Evolutionary conservation across 2,888 invertebrate species (phyloP).

Genomic region (Unio delphinus): DNA sequence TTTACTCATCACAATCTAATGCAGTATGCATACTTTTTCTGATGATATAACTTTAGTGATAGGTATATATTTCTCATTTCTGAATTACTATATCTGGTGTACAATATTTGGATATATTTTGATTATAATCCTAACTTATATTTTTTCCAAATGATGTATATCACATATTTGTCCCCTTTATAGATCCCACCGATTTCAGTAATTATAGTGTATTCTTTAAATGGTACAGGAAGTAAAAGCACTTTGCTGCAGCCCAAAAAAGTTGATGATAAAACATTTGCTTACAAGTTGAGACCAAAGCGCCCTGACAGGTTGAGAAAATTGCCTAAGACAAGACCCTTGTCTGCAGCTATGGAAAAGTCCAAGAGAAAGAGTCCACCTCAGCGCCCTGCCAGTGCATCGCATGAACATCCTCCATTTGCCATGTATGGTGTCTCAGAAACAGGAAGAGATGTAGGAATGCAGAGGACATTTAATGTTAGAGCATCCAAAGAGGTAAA

Average conservation of each 20-base stretch:
- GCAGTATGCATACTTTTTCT: too few relatives aligned
- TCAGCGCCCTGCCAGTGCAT: slow-evolving; percentile 15
- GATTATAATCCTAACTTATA: too few relatives aligned
- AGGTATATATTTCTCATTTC: too few relatives aligned
- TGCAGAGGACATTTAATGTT: slow-evolving; percentile 47
- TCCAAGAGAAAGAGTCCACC: slow-evolving; percentile 8
- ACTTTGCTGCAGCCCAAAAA: slow-evolving; percentile 16
- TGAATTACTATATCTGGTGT: too few relatives aligned
- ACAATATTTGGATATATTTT: too few relatives aligned
- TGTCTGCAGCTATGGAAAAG: slow-evolving; percentile 21
- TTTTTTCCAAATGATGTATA: too few relatives aligned
- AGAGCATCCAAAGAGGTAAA: slow-evolving; percentile 49
- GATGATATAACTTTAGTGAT: too few relatives aligned
- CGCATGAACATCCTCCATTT: slow-evolving; percentile 35
- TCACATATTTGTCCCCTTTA: too few relatives aligned
- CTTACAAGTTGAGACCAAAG: slow-evolving; percentile 26
- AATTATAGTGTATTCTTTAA: too few relatives aligned
- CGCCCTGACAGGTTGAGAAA: slow-evolving; percentile 36
- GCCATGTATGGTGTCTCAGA: slow-evolving; percentile 41
- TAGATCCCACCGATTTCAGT: too few relatives aligned
- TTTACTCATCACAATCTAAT: too few relatives aligned
- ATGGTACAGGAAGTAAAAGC: too few relatives aligned
- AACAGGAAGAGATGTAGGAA: slow-evolving; percentile 20
- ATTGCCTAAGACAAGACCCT: slow-evolving; percentile 22
- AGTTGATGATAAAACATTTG: slow-evolving; percentile 33